Base-by-base conservation (phyloP, 2,888 invertebrate genomes). In the Stenurella melanura region DNA sequence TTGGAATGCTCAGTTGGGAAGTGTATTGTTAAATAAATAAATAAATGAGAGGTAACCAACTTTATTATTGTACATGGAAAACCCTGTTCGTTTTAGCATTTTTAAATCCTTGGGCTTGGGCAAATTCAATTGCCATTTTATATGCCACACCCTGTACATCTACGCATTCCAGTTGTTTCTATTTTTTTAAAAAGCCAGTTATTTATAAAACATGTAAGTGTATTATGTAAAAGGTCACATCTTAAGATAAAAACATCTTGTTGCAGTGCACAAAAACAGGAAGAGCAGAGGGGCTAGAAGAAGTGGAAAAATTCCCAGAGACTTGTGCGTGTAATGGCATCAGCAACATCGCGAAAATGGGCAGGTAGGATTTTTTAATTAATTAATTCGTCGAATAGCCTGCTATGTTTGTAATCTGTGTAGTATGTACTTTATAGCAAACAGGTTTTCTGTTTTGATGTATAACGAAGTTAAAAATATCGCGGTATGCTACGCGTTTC, bases 331-430 rank as follows among this genome's bases (percentile, higher is more conserved):
- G 78, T 77, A 78, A 83, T 83, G 83, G 83, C 83, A 77, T 82
- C 81, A 68, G 81, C 79, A 77, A 81, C 77, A 74, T 76, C 79
- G 73, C 81, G 81, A 75, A 81, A 78, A 81, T 83, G 83, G 81
- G 74, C 81, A 82, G 80, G 83, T 83, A 73, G 74, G 81, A 17
- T 34, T 60, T 34, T 67, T 54, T 15, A 5, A 6, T 50, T 50
- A 50, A 50, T 50, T 50, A 50, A 50, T 50, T 50, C 50, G 50
- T n/a, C 15, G 21, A 61, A 21, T n/a, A 30, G 26, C 30, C 15
- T 61, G 12, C 30, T 21, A 9, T 21, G 19, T 58, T 66, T 30
- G 54, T 63, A 70, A 64, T n/a, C 9, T n/a, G 34, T 57, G 21
- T 54, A 50, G 15, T 56, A 18, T 17, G 42, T 64, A 42, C 50